These are phyloP conservation scores for Probaryconus sp. DNA, from an alignment of 1,140 invertebrate species.

Conservation along the genomic window DNA sequence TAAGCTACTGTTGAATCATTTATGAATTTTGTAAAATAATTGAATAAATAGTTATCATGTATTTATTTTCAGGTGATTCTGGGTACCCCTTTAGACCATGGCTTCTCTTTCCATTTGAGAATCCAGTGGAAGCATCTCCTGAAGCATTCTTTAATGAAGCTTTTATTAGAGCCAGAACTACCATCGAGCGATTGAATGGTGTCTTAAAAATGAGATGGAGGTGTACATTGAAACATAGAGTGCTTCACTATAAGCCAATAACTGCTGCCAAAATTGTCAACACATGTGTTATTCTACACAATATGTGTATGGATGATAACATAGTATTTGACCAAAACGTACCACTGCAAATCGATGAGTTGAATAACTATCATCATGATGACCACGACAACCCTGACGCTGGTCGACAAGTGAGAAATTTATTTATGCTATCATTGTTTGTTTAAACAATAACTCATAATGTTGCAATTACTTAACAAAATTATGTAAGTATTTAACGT, in stretches of 20 bases:
- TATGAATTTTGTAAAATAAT: no score
- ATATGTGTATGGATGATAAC: conserved; percentile 5
- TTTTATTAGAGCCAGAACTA: conserved; percentile 20
- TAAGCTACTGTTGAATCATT: no score
- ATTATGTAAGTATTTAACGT: no score
- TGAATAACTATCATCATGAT: no score
- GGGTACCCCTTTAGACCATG: conserved; percentile 47
- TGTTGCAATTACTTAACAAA: no score
- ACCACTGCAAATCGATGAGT: no score
- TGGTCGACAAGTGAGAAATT: no score
- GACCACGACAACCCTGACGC: no score
- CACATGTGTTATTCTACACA: conserved; percentile 58
- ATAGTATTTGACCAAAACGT: no score
- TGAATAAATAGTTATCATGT: no score
- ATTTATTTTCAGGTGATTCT: conserved; percentile 38
- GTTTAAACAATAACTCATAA: no score
- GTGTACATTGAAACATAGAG: conserved; percentile 57
- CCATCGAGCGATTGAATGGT: conserved; percentile 46
- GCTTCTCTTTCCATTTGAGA: conserved; percentile 46
- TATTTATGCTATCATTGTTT: no score
- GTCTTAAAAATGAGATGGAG: conserved; percentile 58
- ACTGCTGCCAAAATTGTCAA: conserved; percentile 51
- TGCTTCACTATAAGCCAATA: conserved; percentile 49
- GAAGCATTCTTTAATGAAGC: conserved; percentile 32
- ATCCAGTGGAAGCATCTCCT: conserved; percentile 20